phyloP scores from a whole-genome alignment of 2,113 vertebrate species.

The Otocyon megalotis region DNA sequence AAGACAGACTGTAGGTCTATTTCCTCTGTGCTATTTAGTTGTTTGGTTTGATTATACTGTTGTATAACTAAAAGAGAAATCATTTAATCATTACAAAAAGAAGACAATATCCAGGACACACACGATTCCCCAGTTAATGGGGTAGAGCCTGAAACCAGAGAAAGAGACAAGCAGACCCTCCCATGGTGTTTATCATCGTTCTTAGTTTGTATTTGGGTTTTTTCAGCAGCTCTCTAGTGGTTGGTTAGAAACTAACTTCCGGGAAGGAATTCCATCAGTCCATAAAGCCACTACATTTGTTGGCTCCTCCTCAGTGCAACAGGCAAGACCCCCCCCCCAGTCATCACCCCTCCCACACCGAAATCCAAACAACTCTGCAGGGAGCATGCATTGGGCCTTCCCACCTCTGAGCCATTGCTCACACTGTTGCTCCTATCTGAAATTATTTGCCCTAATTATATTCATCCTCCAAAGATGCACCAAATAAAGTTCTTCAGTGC shows the following conservation, averaged over 20 bases:
- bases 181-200: neutral
- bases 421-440: neutral
- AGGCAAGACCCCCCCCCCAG: neutral
- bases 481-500: neutral
- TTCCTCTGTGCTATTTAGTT: neutral
- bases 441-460: neutral
- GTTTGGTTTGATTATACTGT: neutral
- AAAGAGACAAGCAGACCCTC: neutral
- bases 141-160: neutral
- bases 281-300: neutral
- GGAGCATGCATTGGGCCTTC: neutral
- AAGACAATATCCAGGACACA: neutral
- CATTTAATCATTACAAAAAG: neutral
- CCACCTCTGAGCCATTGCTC: neutral
- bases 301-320: neutral
- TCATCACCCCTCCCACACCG: neutral
- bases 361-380: neutral
- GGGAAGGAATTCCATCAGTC: neutral
- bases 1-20: neutral
- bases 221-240: neutral
- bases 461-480: neutral
- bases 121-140: neutral
- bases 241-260: neutral
- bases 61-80: neutral
- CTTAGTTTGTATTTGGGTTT: neutral